These are phyloP conservation scores for crab-eating macaque (Macaca fascicularis) DNA, from an alignment of 2,113 vertebrate genomes.

Conservation along the genomic window DNA sequence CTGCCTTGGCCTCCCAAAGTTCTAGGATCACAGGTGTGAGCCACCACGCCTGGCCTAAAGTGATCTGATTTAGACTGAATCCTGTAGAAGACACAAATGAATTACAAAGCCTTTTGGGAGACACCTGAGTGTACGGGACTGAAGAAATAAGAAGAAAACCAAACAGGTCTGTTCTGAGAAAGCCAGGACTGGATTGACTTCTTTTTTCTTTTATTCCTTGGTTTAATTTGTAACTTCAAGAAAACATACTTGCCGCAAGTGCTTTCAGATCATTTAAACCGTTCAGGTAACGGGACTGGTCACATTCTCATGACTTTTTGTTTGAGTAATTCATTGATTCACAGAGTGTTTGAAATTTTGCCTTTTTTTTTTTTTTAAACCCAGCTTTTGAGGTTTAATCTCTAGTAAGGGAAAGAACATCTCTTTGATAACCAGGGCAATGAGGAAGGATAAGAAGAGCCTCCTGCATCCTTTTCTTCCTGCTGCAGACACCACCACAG, in stretches of 20 bases:
- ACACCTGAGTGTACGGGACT: background rate
- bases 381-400: background rate
- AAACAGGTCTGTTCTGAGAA: background rate
- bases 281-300: rapidly evolving
- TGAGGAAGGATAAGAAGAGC: background rate
- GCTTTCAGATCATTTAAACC: background rate
- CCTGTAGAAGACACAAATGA: background rate
- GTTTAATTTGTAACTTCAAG: background rate
- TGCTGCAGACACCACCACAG: background rate
- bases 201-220: background rate
- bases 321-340: background rate
- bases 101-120: background rate
- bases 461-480: background rate
- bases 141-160: background rate
- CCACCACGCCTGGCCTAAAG: no score
- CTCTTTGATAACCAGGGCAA: background rate
- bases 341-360: background rate
- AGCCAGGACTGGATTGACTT: background rate
- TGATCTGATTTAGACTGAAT: background rate
- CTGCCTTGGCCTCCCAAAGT: no score
- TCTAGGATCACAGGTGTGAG: no score
- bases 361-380: background rate
- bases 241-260: background rate
- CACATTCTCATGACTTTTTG: background rate
- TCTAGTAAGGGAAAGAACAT: background rate